A percentile compares a stretch with the other conserved stretches of the same genome.
These are phyloP conservation scores for Xestia xanthographa DNA, from an alignment of 2,888 invertebrate species.

Conservation along the genomic window DNA sequence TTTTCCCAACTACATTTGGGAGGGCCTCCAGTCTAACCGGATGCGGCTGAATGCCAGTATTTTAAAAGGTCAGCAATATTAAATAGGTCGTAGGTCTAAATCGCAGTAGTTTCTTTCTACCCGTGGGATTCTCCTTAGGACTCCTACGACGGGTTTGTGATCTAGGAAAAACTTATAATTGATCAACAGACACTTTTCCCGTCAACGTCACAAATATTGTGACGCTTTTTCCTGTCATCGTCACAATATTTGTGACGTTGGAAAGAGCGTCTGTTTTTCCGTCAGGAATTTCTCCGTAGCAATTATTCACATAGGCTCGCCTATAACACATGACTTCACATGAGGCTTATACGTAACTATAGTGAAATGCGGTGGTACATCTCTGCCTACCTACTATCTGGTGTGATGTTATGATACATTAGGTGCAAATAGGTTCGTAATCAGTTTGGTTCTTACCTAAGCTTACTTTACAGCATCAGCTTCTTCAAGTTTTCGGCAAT, in stretches of 20 bases:
- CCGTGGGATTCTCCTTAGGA: not conserved
- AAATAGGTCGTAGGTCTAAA: not conserved
- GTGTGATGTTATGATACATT: too few relatives aligned
- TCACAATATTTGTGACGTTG: too few relatives aligned
- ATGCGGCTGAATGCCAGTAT: not conserved
- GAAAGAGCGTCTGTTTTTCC: not conserved
- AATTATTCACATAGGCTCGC: too few relatives aligned
- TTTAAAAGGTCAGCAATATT: not conserved
- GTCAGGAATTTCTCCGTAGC: not conserved
- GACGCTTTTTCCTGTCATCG: too few relatives aligned
- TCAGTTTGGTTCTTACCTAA: not conserved
- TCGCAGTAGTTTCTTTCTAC: not conserved
- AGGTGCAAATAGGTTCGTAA: not conserved
- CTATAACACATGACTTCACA: too few relatives aligned
- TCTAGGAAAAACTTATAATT: not conserved
- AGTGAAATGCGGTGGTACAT: not conserved
- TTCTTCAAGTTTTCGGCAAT: too few relatives aligned
- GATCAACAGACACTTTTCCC: not conserved
- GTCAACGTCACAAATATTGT: too few relatives aligned
- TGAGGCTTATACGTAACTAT: not conserved
- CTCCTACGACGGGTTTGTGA: not conserved
- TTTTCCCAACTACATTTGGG: too few relatives aligned
- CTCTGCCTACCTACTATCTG: not conserved
- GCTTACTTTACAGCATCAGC: too few relatives aligned
- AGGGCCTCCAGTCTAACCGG: too few relatives aligned